These are phyloP conservation scores for Sicus ferrugineus DNA, from an alignment of 2,888 invertebrate genomes.

Conservation along the genomic window DNA sequence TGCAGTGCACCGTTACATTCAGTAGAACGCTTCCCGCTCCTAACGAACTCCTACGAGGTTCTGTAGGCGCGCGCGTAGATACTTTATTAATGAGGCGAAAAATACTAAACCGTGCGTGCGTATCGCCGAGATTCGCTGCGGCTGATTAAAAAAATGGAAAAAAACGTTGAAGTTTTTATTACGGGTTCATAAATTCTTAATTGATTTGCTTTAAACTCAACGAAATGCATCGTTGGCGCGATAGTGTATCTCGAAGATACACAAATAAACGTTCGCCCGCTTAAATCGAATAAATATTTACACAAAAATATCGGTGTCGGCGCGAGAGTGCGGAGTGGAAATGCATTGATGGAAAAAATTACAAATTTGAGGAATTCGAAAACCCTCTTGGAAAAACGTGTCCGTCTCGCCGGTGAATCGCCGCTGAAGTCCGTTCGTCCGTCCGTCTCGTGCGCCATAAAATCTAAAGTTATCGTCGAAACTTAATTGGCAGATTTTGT, in stretches of 20 bases:
- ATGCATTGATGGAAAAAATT: background rate
- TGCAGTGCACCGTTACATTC: background rate
- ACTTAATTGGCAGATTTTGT: no score
- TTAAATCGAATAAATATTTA: constrained; percentile 17
- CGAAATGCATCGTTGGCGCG: background rate
- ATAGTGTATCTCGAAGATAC: constrained; percentile 14
- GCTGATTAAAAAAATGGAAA: background rate
- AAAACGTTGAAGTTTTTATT: background rate
- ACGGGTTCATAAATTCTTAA: constrained; percentile 7
- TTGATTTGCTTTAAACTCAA: constrained; percentile 27
- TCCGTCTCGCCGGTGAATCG: background rate
- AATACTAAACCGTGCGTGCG: background rate
- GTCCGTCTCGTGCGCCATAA: background rate
- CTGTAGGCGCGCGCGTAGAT: constrained; percentile 2
- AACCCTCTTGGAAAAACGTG: background rate
- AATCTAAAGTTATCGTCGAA: no score
- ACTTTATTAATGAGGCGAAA: constrained; percentile 10
- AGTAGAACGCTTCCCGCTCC: background rate
- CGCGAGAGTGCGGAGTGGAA: constrained; percentile 12
- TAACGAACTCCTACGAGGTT: background rate
- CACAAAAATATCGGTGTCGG: background rate
- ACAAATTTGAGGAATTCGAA: background rate
- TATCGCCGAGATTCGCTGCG: background rate
- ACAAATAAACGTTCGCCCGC: background rate
- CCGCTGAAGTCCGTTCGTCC: no score